A percentile compares a stretch with the other conserved stretches of the same genome.
phyloP scores from a whole-genome alignment of 2,113 vertebrate species.

The Osmerus mordax region DNA sequence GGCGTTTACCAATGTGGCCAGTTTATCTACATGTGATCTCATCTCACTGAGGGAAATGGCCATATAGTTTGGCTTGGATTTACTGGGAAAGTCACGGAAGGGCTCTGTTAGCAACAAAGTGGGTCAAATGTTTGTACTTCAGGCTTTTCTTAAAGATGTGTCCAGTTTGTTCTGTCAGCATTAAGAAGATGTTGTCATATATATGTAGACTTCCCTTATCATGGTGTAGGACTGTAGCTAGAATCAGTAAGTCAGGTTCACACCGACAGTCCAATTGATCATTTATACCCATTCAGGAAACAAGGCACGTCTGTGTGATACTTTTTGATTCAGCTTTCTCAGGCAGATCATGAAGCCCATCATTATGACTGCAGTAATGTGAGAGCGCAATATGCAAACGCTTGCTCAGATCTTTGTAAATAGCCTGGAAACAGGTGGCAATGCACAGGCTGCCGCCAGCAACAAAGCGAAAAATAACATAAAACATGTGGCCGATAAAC shows the following conservation, averaged over 20 bases:
- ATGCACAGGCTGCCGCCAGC: constrained; percentile 37
- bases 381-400: constrained; percentile 39
- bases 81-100: constrained; percentile 15
- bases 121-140: constrained; percentile 6
- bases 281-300: too few relatives aligned
- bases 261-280: too few relatives aligned
- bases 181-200: background rate
- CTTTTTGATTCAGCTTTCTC: too few relatives aligned
- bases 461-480: constrained; percentile 53
- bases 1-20: constrained; percentile 24
- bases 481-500: constrained; percentile 13
- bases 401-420: constrained; percentile 44
- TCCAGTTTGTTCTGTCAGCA: background rate
- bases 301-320: too few relatives aligned
- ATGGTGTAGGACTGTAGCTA: background rate
- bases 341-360: constrained; percentile 6
- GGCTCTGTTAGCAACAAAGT: constrained; percentile 12
- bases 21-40: constrained; percentile 13
- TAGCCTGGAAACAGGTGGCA: constrained; percentile 62
- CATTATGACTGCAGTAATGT: constrained; percentile 41
- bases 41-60: constrained; percentile 25
- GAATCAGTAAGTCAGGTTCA: background rate
- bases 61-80: constrained; percentile 15
- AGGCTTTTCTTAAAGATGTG: background rate
- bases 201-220: constrained; percentile 19